Percentiles rank a stretch among this genome's conserved stretches.
These are phyloP conservation scores for Allophyes oxyacanthae DNA, from an alignment of 2,888 invertebrate species.

Conservation along the genomic window DNA sequence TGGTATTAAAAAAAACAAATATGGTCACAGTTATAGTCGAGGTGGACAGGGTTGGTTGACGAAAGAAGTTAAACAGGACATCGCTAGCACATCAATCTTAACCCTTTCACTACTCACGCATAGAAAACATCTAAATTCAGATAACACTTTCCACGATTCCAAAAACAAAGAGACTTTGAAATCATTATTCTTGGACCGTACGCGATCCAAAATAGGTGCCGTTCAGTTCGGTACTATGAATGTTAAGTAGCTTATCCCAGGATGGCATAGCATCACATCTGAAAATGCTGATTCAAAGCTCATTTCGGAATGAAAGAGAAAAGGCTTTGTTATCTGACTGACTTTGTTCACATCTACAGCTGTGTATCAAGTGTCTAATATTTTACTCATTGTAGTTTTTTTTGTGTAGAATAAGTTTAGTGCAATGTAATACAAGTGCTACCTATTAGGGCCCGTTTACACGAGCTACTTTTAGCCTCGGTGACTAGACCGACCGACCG, in stretches of 20 bases:
- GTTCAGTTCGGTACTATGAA: slow-evolving; percentile 17
- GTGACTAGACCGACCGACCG: too few relatives aligned
- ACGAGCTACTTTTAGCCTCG: too few relatives aligned
- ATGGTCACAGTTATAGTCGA: too few relatives aligned
- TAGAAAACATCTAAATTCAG: background rate
- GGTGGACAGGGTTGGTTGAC: too few relatives aligned
- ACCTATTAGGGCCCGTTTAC: too few relatives aligned
- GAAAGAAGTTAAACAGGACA: background rate
- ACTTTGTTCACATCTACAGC: too few relatives aligned
- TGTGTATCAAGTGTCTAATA: too few relatives aligned
- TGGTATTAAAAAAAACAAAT: too few relatives aligned
- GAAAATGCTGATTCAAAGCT: background rate
- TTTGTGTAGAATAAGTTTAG: too few relatives aligned
- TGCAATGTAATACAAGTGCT: too few relatives aligned
- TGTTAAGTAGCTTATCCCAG: slow-evolving; percentile 9
- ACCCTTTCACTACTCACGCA: background rate
- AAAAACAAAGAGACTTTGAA: background rate
- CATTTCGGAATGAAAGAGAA: slow-evolving; percentile 1
- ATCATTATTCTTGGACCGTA: slow-evolving; percentile 17
- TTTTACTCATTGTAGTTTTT: too few relatives aligned
- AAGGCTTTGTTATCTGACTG: background rate
- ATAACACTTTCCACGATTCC: slow-evolving; percentile 11
- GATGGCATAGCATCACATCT: slow-evolving; percentile 8
- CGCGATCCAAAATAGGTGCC: slow-evolving; percentile 6
- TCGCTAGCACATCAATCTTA: background rate